These are phyloP conservation scores for Pelagia noctiluca DNA, from an alignment of 30 jellyfish, hydroid and myxozoan species.

Conservation along the genomic window DNA sequence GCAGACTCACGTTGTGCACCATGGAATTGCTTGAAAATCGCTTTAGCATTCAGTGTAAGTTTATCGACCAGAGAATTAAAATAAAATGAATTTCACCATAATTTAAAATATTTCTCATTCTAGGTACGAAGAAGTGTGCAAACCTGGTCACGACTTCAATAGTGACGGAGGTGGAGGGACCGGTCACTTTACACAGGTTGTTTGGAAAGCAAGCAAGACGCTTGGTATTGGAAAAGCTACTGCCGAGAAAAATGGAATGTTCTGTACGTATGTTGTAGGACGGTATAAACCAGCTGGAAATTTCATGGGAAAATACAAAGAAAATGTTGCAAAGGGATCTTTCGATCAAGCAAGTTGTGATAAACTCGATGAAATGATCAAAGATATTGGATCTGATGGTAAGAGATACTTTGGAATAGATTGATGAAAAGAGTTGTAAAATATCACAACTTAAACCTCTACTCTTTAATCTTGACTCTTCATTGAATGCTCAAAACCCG, in stretches of 20 bases:
- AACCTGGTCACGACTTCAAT: conserved; percentile 73
- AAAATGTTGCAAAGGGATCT: conserved; percentile 72
- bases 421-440: too few relatives aligned
- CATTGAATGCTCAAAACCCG: too few relatives aligned
- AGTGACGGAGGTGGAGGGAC: too few relatives aligned
- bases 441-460: too few relatives aligned
- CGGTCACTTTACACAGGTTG: conserved; percentile 91
- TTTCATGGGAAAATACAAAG: conserved; percentile 60
- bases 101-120: not conserved
- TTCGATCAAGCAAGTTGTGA: conserved; percentile 17
- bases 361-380: conserved; percentile 42
- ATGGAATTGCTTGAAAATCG: too few relatives aligned
- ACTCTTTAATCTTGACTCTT: too few relatives aligned
- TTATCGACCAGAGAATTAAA: too few relatives aligned
- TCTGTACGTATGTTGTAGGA: conserved; percentile 76
- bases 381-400: conserved; percentile 27
- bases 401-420: too few relatives aligned
- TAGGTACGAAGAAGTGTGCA: conserved; percentile 63
- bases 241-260: conserved; percentile 53
- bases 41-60: too few relatives aligned
- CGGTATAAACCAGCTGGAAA: conserved; percentile 78
- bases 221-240: conserved; percentile 84
- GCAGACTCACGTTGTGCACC: too few relatives aligned
- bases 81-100: not conserved
- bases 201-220: conserved; percentile 69